A percentile compares a stretch with the other conserved stretches of the same genome.
phyloP scores from a whole-genome alignment of 2,888 invertebrate species.

The Chirona hameri region DNA sequence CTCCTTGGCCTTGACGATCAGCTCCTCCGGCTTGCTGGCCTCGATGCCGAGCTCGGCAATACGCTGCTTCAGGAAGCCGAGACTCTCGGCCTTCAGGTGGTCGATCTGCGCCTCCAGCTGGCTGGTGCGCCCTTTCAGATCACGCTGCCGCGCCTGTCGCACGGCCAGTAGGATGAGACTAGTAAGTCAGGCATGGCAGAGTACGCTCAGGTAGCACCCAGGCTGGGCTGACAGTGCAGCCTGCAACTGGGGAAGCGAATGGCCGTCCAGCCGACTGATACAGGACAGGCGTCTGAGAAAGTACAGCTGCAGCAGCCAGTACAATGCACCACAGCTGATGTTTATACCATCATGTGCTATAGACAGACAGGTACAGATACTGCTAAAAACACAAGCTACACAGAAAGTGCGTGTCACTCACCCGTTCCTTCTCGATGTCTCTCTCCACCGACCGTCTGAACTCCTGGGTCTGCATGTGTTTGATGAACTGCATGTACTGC shows the following conservation, averaged over 20 bases:
- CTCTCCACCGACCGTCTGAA: conserved; percentile 67
- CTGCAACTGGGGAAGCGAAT: too few species aligned
- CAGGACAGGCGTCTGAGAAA: too few species aligned
- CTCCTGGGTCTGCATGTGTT: conserved; percentile 74
- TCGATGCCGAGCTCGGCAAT: conserved; percentile 84
- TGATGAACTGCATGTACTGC: conserved; percentile 79
- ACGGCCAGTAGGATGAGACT: too few species aligned
- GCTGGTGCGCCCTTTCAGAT: conserved; percentile 75
- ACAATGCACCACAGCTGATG: too few species aligned
- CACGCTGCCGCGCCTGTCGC: conserved; percentile 75
- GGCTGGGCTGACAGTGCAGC: too few species aligned
- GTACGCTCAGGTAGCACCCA: too few species aligned
- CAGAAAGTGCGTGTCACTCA: conserved; percentile 41
- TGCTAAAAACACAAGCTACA: too few species aligned
- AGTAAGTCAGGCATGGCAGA: too few species aligned
- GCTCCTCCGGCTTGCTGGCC: conserved; percentile 47
- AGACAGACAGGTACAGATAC: too few species aligned
- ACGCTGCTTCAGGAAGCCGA: conserved; percentile 77
- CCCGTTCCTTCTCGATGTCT: conserved; percentile 78
- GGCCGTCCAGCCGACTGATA: too few species aligned
- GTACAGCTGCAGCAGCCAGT: too few species aligned
- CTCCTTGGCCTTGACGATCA: conserved; percentile 52
- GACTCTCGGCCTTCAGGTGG: conserved; percentile 86
- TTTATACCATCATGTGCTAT: too few species aligned
- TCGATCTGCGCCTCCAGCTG: conserved; percentile 90